Evolutionary conservation across 1,140 invertebrate species (phyloP).

Genomic region (Cotesia chilonis): DNA sequence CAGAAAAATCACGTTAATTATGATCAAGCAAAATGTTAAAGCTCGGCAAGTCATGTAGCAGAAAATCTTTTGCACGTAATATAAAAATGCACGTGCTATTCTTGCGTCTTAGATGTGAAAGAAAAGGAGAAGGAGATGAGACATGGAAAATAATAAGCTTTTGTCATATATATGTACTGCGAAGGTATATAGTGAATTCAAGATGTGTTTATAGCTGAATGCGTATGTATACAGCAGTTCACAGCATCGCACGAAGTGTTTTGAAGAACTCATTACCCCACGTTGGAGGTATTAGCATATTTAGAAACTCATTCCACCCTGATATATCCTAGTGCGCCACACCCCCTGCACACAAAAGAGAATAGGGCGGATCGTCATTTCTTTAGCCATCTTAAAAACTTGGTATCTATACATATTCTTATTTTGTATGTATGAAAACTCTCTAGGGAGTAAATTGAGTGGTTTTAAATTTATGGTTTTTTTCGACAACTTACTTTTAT

Average conservation of each 20-base stretch:
- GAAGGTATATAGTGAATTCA: conserved; percentile 44
- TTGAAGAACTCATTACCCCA: conserved; percentile 63
- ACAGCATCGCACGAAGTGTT: conserved; percentile 45
- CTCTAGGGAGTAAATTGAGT: not conserved
- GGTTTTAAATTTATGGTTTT: not conserved
- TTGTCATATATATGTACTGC: conserved; percentile 45
- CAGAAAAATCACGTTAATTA: no score
- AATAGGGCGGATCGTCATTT: conserved; percentile 10
- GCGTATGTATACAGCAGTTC: conserved; percentile 61
- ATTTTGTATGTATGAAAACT: conserved; percentile 3
- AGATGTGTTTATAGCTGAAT: conserved; percentile 63
- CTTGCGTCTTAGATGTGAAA: no score
- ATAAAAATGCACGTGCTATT: no score
- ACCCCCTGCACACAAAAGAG: conserved; percentile 20
- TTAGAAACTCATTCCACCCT: conserved; percentile 55
- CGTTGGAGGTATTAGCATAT: conserved; percentile 63
- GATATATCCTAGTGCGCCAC: conserved; percentile 32
- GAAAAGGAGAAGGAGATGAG: no score
- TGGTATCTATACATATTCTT: conserved; percentile 6
- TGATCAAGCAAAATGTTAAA: no score
- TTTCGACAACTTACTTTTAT: not conserved
- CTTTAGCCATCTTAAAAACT: conserved; percentile 26
- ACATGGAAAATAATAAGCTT: not conserved
- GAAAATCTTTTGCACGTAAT: no score
- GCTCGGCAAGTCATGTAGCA: no score